These are phyloP conservation scores for Ptilonorhynchus violaceus DNA, from an alignment of 2,113 vertebrate species.

Conservation along the genomic window DNA sequence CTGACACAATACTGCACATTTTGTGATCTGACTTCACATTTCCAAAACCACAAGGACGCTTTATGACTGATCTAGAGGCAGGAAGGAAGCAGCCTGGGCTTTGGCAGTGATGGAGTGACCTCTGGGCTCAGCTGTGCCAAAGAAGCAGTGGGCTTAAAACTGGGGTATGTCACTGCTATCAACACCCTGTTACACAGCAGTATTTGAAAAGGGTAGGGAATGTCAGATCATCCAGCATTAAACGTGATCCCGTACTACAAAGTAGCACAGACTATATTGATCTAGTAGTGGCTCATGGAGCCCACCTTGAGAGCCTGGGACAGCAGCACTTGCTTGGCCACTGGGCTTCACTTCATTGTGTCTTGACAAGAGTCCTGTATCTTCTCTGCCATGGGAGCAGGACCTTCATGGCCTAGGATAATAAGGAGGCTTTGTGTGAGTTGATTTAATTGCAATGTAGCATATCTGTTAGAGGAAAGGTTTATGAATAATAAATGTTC, in stretches of 20 bases:
- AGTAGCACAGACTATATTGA: neutral
- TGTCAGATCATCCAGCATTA: neutral
- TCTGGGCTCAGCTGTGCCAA: neutral
- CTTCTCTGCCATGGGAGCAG: neutral
- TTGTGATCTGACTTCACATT: neutral
- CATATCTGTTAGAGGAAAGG: neutral
- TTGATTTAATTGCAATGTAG: neutral
- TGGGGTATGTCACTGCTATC: neutral
- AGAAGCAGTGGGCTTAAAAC: neutral
- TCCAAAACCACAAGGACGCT: neutral
- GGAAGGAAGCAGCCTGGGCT: neutral
- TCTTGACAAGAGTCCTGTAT: neutral
- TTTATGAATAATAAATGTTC: conserved; percentile 51
- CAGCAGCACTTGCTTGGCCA: neutral
- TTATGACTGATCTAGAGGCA: neutral
- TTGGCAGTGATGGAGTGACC: neutral
- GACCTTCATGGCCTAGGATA: neutral
- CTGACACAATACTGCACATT: neutral
- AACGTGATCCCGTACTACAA: accelerated
- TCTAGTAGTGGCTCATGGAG: too few species aligned
- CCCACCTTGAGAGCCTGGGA: neutral
- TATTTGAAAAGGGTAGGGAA: neutral
- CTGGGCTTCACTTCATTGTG: neutral
- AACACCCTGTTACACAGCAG: neutral
- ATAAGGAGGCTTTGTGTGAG: neutral